Evolutionary conservation across 1,140 invertebrate species (phyloP).

Genomic region (Gryllus bimaculatus): DNA sequence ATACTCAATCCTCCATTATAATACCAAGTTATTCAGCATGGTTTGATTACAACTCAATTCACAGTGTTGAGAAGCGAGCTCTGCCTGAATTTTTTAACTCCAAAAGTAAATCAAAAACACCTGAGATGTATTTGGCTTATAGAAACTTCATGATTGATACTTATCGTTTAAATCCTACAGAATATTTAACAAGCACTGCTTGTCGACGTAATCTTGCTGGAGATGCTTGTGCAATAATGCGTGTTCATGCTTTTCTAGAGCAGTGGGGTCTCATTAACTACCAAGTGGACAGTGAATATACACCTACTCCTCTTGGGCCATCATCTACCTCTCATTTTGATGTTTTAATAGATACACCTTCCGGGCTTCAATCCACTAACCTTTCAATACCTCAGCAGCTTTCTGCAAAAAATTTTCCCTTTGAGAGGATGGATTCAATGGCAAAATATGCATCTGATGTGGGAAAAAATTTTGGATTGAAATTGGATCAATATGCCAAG

Average conservation of each 20-base stretch:
- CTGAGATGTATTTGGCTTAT: slow-evolving; percentile 96
- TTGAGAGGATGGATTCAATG: slow-evolving; percentile 48
- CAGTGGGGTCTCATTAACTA: slow-evolving; percentile 99
- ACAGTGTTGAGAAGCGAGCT: slow-evolving; percentile 90
- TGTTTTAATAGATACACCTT: slow-evolving; percentile 94
- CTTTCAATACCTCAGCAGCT: slow-evolving; percentile 74
- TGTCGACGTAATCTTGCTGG: slow-evolving; percentile 95
- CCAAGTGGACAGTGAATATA: slow-evolving; percentile 86
- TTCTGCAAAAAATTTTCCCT: slow-evolving; percentile 75
- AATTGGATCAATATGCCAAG: slow-evolving; percentile 85
- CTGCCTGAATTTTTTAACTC: slow-evolving; percentile 97
- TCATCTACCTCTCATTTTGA: slow-evolving; percentile 99
- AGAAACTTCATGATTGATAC: slow-evolving; percentile 99
- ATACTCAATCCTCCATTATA: slow-evolving; percentile 74
- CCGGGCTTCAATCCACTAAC: slow-evolving; percentile 88
- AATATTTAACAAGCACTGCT: slow-evolving; percentile 97
- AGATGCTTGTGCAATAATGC: slow-evolving; percentile 98
- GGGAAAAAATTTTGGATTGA: slow-evolving; percentile 72
- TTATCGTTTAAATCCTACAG: slow-evolving; percentile 96
- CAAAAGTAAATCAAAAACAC: slow-evolving; percentile 98
- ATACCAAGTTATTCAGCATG: slow-evolving; percentile 97
- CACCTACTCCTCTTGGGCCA: slow-evolving; percentile 95
- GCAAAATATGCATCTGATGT: slow-evolving; percentile 42
- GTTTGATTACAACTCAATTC: slow-evolving; percentile 99
- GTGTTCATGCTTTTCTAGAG: slow-evolving; percentile 97